Conservation (phyloP, 2,888 invertebrate species). For the Neelides folsomi region DNA sequence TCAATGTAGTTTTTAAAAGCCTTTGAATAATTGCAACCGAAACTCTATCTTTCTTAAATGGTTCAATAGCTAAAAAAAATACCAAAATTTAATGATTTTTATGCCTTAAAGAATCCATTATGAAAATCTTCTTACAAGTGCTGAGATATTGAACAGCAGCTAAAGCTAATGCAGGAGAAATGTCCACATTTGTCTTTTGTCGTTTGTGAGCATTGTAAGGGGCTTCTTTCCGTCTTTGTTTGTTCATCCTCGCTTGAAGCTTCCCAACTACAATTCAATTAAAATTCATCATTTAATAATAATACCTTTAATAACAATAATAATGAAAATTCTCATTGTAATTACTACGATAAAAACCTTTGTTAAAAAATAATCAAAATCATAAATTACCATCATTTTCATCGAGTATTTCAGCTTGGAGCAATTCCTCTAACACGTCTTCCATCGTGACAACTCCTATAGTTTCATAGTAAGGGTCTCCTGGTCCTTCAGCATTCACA, state of each 20-base stretch:
- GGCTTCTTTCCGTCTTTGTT: no score
- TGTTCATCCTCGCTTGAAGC: no score
- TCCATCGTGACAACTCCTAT: conserved; percentile 92
- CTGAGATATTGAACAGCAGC: conserved; percentile 91
- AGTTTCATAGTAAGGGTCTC: conserved; percentile 87
- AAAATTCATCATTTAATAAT: no score
- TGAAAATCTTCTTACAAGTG: conserved; percentile 53
- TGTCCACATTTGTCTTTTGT: conserved; percentile 45
- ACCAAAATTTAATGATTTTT: conserved; percentile 12
- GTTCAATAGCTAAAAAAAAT: conserved; percentile 59
- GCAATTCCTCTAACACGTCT: conserved; percentile 94
- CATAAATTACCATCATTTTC: conserved; percentile 95
- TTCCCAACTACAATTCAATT: no score
- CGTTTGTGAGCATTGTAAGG: background rate
- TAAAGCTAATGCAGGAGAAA: conserved; percentile 81
- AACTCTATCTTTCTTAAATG: conserved; percentile 69
- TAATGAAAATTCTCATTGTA: no score
- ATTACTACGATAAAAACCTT: no score
- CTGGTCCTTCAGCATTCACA: conserved; percentile 82
- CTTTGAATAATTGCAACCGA: conserved; percentile 80
- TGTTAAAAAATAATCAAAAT: no score
- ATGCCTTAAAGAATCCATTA: background rate
- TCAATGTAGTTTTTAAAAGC: conserved; percentile 77
- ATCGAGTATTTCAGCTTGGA: conserved; percentile 94
- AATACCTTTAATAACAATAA: no score